These are phyloP conservation scores for Mastacembelus armatus DNA, from an alignment of 2,797 vertebrate genomes.

Conservation along the genomic window DNA sequence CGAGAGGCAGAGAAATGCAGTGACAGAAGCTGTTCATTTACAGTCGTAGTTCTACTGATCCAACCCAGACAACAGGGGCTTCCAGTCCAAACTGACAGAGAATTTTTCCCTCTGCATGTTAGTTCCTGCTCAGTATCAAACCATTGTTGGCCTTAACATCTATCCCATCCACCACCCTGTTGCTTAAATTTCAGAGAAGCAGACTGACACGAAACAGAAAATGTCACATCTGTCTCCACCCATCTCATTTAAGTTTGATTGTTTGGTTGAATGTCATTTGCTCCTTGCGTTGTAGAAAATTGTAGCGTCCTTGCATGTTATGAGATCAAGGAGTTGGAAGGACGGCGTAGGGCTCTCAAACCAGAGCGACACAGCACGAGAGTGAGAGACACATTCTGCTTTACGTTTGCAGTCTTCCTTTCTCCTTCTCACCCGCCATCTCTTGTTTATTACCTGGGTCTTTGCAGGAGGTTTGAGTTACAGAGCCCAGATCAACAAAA, in stretches of 20 bases:
- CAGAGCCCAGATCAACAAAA: constrained; percentile 36
- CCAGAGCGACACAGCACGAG: neutral
- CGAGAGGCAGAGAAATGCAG: neutral
- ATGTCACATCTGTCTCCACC: constrained; percentile 44
- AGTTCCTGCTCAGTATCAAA: constrained; percentile 64
- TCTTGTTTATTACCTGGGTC: neutral
- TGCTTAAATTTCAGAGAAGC: constrained; percentile 46
- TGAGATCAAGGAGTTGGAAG: constrained; percentile 46
- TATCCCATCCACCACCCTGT: constrained; percentile 39
- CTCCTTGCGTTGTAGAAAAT: neutral
- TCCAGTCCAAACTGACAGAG: constrained; percentile 20
- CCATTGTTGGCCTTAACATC: constrained; percentile 34
- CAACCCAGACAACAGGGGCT: constrained; percentile 53
- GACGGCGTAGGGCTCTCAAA: constrained; percentile 11
- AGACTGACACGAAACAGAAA: constrained; percentile 61
- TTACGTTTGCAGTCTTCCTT: neutral
- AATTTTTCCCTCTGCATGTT: constrained; percentile 26
- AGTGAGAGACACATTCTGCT: constrained; percentile 2
- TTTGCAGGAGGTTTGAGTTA: constrained; percentile 38
- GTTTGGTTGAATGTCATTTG: constrained; percentile 23
- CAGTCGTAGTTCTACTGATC: constrained; percentile 42
- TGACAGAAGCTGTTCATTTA: constrained; percentile 22
- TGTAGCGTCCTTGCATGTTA: constrained; percentile 12
- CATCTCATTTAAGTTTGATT: constrained; percentile 26
- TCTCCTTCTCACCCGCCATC: constrained; percentile 2